Base-by-base conservation (phyloP, 2,888 invertebrate genomes). In the Lithophane socia region DNA sequence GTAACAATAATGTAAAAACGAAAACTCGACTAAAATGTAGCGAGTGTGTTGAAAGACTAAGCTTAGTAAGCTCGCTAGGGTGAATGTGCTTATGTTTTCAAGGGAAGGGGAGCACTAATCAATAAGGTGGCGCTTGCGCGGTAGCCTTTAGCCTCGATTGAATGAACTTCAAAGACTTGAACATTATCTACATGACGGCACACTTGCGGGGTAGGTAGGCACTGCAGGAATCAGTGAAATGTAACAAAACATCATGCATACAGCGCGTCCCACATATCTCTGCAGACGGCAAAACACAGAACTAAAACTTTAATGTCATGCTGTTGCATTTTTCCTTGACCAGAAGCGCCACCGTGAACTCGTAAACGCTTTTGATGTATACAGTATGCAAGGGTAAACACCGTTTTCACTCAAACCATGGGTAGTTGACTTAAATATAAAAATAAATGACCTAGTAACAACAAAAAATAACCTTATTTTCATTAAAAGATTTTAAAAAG, bases 71-170 rank as follows among this genome's bases (percentile, higher is more conserved):
- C 70, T 69, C 64, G 60, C 29, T 70, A 69, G 42, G 13, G n/a
- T 60, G 49, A 69, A 56, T 60, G 68, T 21, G 12, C 67, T 29
- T 16, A 73, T 42, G 60, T 37, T 64, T 61, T 24, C 21, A 42
- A 58, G n/a, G 37, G 21, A 61, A 67, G 63, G 71, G 56, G n/a
- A 61, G 42, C 10, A 65, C 52, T 72, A 88, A 92, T 93, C 93
- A 90, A 93, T 92, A 91, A 52, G 12, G 80, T 29, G 13, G 79
- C 69, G 79, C 93, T 90, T 92, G 93, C 93, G 93, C 83, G 49
- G 21, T 54, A 16, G 5, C 12, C 1, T 9, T 24, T 60, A 4
- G 2, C 29, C 9, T 67, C 74, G 29, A 54, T 24, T 66, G 44
- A 65, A 61, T 86, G 44, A 84, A 86, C 80, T 47, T 84, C 80